These are phyloP conservation scores for Scytalopus superciliaris DNA, from an alignment of 2,113 vertebrate species.

Conservation along the genomic window DNA sequence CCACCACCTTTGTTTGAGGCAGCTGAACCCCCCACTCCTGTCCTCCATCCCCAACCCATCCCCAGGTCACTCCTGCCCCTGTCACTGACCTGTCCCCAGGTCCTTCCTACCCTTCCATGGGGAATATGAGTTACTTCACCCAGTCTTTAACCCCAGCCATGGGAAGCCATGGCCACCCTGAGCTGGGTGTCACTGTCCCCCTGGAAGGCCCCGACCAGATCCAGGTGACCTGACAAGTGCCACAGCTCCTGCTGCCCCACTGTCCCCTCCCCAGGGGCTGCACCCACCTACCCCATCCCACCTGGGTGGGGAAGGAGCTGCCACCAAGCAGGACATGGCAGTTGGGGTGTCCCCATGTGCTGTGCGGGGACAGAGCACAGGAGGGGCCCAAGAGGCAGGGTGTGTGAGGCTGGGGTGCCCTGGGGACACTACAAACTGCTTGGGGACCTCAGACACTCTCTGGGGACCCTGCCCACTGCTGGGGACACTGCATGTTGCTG, in stretches of 20 bases:
- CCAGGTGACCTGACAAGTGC: not conserved
- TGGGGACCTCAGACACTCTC: too few relatives aligned
- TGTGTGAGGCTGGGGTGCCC: too few relatives aligned
- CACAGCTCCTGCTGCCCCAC: not conserved
- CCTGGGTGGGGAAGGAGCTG: not conserved
- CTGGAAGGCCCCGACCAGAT: accelerated
- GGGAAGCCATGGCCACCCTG: not conserved
- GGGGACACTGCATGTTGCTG: too few relatives aligned
- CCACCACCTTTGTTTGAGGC: not conserved
- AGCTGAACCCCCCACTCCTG: not conserved
- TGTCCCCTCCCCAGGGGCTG: not conserved
- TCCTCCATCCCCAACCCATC: accelerated
- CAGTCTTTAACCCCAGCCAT: accelerated
- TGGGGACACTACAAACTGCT: too few relatives aligned
- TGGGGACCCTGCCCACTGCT: too few relatives aligned
- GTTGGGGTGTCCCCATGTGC: not conserved
- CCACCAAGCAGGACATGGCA: accelerated
- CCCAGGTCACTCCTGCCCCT: not conserved
- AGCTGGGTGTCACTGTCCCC: not conserved
- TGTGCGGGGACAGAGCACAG: too few relatives aligned
- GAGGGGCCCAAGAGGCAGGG: too few relatives aligned
- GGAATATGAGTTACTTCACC: not conserved
- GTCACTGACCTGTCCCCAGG: not conserved
- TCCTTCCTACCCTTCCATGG: not conserved
- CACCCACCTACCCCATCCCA: not conserved